These are phyloP conservation scores for Heterotilapia buettikoferi DNA, from an alignment of 2,113 vertebrate species.

Conservation along the genomic window DNA sequence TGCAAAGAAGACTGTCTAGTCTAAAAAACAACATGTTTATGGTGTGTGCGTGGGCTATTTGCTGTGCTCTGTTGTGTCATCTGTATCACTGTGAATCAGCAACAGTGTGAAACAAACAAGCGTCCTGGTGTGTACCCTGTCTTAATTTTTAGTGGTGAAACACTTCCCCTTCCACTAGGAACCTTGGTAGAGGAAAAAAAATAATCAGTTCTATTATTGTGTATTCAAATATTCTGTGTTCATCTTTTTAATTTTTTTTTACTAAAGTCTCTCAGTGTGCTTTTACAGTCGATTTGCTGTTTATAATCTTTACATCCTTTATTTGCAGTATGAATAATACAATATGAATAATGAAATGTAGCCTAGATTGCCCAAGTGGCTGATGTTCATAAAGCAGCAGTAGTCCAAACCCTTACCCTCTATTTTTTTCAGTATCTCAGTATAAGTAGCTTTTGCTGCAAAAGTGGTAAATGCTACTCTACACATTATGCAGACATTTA, in stretches of 20 bases:
- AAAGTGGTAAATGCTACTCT: background rate
- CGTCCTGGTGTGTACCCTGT: background rate
- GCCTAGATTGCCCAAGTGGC: background rate
- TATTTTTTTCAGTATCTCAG: background rate
- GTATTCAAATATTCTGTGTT: background rate
- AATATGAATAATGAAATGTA: background rate
- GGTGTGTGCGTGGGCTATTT: background rate
- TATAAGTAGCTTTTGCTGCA: background rate
- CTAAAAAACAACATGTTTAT: background rate
- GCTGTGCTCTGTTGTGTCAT: background rate
- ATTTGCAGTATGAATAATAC: background rate
- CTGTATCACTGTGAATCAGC: background rate
- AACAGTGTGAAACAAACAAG: background rate
- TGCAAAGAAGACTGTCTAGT: background rate
- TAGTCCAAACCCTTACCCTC: background rate
- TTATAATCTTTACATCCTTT: background rate
- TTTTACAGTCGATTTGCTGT: background rate
- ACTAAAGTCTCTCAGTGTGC: background rate
- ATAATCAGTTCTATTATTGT: background rate
- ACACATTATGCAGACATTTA: background rate
- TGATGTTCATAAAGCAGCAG: background rate
- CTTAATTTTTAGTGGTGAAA: background rate
- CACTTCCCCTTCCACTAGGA: background rate
- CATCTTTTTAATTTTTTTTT: background rate
- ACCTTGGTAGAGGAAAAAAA: background rate